phyloP scores from a whole-genome alignment of 2,113 vertebrate genomes.

The Thamnophis sirtalis region DNA sequence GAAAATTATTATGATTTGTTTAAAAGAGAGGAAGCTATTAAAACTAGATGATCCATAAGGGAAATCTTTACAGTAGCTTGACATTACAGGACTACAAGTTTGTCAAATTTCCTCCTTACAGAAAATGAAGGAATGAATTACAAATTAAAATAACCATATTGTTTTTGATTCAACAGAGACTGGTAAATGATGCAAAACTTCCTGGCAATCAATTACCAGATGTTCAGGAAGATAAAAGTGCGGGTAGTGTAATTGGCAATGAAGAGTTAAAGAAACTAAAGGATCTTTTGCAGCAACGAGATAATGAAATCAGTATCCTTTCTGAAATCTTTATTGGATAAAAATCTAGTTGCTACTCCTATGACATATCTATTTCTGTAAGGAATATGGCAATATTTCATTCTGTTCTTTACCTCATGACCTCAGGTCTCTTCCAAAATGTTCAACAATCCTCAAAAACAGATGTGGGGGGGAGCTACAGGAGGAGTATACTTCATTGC shows the following conservation, averaged over 20 bases:
- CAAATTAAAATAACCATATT: neutral
- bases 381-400: neutral
- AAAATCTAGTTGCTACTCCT: neutral
- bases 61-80: neutral
- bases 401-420: neutral
- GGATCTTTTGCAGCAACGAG: conserved; percentile 80
- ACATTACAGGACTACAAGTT: neutral
- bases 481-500: neutral
- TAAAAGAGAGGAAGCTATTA: neutral
- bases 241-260: conserved; percentile 2
- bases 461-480: neutral
- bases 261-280: conserved; percentile 74
- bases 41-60: neutral
- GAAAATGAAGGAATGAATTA: neutral
- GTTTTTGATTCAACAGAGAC: conserved; percentile 61
- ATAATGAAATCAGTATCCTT: conserved; percentile 98
- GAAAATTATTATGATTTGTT: neutral
- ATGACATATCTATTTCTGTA: neutral
- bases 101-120: neutral
- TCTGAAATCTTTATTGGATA: neutral
- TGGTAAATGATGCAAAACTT: conserved; percentile 59
- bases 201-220: conserved; percentile 18
- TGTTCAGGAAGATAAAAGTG: conserved; percentile 17
- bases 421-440: neutral
- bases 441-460: neutral